Conservation (phyloP, 2,113 vertebrate species). For the Zosterops hypoxanthus region DNA sequence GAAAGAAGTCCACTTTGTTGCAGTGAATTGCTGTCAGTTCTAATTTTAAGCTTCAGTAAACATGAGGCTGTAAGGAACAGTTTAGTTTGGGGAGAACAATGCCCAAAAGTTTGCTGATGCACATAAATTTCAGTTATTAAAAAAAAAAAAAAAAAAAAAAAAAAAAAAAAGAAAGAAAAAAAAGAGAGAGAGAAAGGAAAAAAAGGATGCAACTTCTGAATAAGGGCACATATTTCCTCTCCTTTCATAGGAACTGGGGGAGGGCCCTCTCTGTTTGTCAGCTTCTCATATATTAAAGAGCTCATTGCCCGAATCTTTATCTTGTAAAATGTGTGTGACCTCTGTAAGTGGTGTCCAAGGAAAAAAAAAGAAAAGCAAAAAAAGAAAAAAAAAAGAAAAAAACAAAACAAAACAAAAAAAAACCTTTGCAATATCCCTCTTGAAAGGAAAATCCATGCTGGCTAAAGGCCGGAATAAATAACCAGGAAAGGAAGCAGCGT, state of each 20-base stretch:
- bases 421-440: neutral
- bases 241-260: conserved; percentile 56
- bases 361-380: neutral
- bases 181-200: neutral
- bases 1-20: conserved; percentile 79
- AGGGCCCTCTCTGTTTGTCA: conserved; percentile 46
- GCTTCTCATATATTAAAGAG: conserved; percentile 63
- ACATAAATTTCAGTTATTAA: conserved; percentile 79
- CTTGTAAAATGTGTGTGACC: conserved; percentile 14
- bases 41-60: conserved; percentile 85
- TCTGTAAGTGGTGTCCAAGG: conserved; percentile 38
- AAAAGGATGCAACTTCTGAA: conserved; percentile 71
- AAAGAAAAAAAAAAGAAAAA: neutral
- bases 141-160: neutral
- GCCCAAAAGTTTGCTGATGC: conserved; percentile 73
- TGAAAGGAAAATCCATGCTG: neutral
- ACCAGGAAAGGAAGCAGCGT: neutral
- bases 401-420: neutral
- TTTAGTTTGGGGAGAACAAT: conserved; percentile 78
- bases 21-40: conserved; percentile 86
- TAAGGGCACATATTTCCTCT: conserved; percentile 60
- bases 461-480: conserved; percentile 25
- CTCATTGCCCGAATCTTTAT: conserved; percentile 17
- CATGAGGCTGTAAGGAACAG: conserved; percentile 77
- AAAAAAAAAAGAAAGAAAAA: neutral